Percentiles rank a stretch among this genome's conserved stretches.
These are phyloP conservation scores for Pangasius macronema DNA, from an alignment of 2,797 vertebrate species.

Conservation along the genomic window DNA sequence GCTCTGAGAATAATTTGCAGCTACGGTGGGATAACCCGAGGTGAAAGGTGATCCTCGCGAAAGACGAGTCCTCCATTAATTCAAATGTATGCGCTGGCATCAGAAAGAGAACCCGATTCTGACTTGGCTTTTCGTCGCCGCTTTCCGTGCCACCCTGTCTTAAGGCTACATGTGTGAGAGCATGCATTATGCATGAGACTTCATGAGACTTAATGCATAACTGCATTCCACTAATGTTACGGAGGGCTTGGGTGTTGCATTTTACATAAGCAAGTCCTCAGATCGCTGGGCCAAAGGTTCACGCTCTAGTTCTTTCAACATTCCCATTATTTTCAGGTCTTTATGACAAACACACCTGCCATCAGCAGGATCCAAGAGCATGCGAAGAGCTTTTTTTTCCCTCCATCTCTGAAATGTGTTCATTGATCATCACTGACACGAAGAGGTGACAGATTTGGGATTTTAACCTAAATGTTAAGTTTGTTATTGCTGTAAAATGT, in stretches of 20 bases:
- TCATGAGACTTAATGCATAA: conserved; percentile 39
- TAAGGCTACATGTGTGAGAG: conserved; percentile 24
- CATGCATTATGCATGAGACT: conserved; percentile 30
- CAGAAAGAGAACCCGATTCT: neutral
- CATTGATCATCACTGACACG: neutral
- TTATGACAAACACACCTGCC: neutral
- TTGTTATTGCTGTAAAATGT: neutral
- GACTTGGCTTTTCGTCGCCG: conserved; percentile 9
- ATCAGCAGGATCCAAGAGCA: neutral
- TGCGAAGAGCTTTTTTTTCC: neutral
- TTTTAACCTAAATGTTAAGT: neutral
- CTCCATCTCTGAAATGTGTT: neutral
- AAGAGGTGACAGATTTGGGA: neutral
- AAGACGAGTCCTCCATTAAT: conserved; percentile 16
- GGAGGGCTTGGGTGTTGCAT: conserved; percentile 7
- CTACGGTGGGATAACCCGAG: neutral
- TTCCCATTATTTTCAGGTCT: neutral
- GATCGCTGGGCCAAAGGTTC: conserved; percentile 16
- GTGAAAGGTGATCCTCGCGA: conserved; percentile 9
- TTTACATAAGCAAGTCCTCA: conserved; percentile 31
- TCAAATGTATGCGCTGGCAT: conserved; percentile 19
- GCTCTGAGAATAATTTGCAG: neutral
- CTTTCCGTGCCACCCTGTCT: neutral
- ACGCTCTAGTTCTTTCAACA: neutral
- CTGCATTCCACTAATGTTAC: conserved; percentile 35